A percentile compares a stretch with the other conserved stretches of the same genome.
phyloP scores from a whole-genome alignment of 2,113 vertebrate genomes.

The Leucosticte australis region DNA sequence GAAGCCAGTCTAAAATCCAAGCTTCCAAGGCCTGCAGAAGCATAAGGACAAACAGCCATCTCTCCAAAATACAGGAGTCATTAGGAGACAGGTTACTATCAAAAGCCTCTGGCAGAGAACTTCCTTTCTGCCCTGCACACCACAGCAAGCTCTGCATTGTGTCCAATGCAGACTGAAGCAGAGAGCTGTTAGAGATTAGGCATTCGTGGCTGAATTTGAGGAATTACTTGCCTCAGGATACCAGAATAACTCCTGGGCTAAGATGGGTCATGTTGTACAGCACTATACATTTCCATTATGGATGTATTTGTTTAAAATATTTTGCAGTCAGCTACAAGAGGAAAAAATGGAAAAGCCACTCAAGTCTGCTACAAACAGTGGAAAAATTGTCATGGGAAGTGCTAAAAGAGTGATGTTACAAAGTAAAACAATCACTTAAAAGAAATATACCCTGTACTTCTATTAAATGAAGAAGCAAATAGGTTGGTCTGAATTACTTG shows the following conservation, averaged over 20 bases:
- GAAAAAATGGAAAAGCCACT: not conserved
- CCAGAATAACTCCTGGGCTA: not conserved
- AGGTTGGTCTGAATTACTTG: not conserved
- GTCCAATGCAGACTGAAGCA: not conserved
- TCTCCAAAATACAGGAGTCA: not conserved
- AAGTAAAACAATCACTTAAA: not conserved
- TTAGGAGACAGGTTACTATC: not conserved
- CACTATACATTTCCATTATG: not conserved
- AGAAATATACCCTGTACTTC: not conserved
- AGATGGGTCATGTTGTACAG: not conserved
- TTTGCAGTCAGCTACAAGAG: not conserved
- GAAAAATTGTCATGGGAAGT: not conserved
- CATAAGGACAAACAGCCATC: not conserved
- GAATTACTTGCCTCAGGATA: not conserved
- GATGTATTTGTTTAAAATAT: not conserved
- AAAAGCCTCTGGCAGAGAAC: not conserved
- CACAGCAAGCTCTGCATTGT: not conserved
- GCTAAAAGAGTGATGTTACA: not conserved
- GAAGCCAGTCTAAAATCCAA: not conserved
- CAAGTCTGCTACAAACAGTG: not conserved
- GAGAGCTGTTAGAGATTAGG: not conserved
- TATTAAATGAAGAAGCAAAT: not conserved
- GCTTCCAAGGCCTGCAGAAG: not conserved
- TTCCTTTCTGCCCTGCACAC: not conserved
- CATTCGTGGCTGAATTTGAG: not conserved